phyloP scores from a whole-genome alignment of 1,140 invertebrate species.

The Drosophila kurseongensis region DNA sequence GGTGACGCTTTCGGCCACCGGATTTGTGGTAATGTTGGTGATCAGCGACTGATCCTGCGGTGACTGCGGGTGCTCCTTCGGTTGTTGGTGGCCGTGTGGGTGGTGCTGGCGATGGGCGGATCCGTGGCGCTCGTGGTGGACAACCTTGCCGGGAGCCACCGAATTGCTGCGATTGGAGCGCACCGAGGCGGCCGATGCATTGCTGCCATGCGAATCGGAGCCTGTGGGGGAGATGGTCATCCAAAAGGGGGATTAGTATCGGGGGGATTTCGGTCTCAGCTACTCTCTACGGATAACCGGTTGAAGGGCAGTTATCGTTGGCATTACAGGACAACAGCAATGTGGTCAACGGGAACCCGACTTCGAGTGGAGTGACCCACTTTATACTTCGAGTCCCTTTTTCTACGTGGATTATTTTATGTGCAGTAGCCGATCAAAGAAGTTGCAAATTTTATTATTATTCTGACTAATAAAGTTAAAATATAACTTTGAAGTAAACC shows the following conservation, averaged over 20 bases:
- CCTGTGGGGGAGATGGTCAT: constrained; percentile 33
- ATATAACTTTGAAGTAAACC: too few relatives aligned
- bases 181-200: constrained; percentile 77
- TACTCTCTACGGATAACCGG: constrained; percentile 39
- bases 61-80: constrained; percentile 53
- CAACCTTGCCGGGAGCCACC: constrained; percentile 75
- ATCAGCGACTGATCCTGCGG: constrained; percentile 72
- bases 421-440: neutral
- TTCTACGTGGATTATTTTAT: constrained; percentile 26
- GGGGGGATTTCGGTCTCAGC: neutral
- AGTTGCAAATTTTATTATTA: too few relatives aligned
- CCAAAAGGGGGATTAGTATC: constrained; percentile 6
- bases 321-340: constrained; percentile 48
- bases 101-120: constrained; percentile 66
- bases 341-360: constrained; percentile 36
- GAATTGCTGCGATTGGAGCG: constrained; percentile 82
- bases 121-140: constrained; percentile 74
- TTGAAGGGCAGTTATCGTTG: constrained; percentile 50
- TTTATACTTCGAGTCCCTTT: constrained; percentile 6
- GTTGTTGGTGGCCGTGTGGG: constrained; percentile 53
- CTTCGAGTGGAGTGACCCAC: constrained; percentile 5
- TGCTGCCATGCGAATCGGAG: constrained; percentile 74
- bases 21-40: constrained; percentile 82
- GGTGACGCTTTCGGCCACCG: constrained; percentile 82
- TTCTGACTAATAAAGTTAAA: too few relatives aligned